These are phyloP conservation scores for Eupithecia subumbrata DNA, from an alignment of 2,888 invertebrate genomes.

Conservation along the genomic window DNA sequence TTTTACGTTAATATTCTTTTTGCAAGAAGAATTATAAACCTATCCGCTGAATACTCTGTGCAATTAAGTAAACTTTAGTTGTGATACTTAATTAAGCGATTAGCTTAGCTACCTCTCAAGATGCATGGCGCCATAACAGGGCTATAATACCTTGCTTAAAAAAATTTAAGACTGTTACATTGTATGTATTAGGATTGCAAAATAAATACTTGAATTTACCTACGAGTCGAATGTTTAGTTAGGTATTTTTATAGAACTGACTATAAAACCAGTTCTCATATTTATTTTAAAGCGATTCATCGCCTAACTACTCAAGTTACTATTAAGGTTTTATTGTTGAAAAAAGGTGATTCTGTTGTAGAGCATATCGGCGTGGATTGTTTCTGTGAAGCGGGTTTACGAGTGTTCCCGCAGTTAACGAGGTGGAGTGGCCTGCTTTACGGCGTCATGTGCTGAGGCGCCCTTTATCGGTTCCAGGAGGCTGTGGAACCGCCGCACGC, in stretches of 20 bases:
- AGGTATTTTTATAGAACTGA: background rate
- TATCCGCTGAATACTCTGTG: background rate
- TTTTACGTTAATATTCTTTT: background rate
- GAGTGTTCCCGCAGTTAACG: conserved; percentile 75
- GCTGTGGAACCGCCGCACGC: conserved; percentile 73
- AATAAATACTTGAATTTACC: background rate
- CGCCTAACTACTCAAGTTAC: conserved; percentile 1
- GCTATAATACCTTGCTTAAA: too few relatives aligned
- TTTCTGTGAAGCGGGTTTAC: conserved; percentile 78
- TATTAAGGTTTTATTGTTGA: conserved; percentile 13
- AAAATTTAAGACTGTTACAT: too few relatives aligned
- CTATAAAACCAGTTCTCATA: background rate
- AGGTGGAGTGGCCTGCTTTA: conserved; percentile 71
- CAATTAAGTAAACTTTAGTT: too few relatives aligned
- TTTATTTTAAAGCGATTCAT: background rate
- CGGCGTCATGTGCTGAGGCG: conserved; percentile 51
- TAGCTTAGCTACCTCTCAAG: too few relatives aligned
- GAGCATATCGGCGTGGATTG: conserved; percentile 55
- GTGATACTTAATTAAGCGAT: too few relatives aligned
- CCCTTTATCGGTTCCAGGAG: conserved; percentile 81
- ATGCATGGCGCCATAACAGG: too few relatives aligned
- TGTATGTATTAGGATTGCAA: too few relatives aligned
- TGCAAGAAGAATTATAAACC: background rate
- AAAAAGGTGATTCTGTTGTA: conserved; percentile 31
- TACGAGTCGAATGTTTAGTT: background rate